phyloP scores from a whole-genome alignment of 2,797 vertebrate genomes.

The Lagorchestes hirsutus region DNA sequence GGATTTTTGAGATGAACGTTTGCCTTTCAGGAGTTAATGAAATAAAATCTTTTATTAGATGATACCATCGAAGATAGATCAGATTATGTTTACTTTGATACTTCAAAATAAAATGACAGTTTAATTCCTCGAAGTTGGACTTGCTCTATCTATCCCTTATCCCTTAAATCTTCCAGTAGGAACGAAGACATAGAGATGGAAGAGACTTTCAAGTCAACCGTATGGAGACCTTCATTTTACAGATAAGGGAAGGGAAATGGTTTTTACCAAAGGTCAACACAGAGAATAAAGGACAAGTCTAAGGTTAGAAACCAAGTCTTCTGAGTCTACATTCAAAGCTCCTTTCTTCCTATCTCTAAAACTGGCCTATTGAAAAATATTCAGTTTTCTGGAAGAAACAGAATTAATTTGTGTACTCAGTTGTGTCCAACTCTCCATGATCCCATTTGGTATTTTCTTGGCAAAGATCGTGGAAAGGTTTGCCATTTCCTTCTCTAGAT shows the following conservation, averaged over 20 bases:
- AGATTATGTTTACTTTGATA: neutral
- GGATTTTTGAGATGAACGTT: neutral
- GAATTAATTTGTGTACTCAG: neutral
- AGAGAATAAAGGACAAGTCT: neutral
- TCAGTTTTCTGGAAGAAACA: neutral
- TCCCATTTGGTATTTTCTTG: too few species aligned
- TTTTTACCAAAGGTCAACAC: neutral
- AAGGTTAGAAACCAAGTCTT: neutral
- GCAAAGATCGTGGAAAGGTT: too few species aligned
- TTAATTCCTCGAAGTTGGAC: neutral
- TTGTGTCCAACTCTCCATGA: too few species aligned
- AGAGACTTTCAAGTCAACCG: neutral
- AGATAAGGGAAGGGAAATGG: neutral
- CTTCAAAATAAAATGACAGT: neutral
- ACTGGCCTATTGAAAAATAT: neutral
- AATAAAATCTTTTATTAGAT: neutral
- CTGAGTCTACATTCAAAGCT: neutral
- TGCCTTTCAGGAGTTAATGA: neutral
- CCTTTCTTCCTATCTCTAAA: neutral
- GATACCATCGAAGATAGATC: neutral
- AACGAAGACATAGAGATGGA: neutral
- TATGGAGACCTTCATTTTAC: neutral
- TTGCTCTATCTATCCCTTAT: neutral
- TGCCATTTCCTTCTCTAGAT: too few species aligned
- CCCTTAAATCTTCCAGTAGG: neutral